Evolutionary conservation across 2,797 vertebrate genomes (phyloP).

Genomic region (Phaenicophaeus curvirostris): DNA sequence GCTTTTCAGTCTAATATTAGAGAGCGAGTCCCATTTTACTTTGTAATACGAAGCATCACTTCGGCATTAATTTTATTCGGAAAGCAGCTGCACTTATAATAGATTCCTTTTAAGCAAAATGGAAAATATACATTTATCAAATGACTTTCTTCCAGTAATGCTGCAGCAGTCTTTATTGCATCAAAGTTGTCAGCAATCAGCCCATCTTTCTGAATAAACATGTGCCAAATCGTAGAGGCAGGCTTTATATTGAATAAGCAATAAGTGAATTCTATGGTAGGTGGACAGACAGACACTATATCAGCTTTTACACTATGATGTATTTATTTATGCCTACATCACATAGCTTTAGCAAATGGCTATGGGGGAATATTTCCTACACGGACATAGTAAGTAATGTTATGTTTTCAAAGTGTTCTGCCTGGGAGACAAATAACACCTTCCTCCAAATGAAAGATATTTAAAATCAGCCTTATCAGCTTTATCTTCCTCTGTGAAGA

Average conservation of each 20-base stretch:
- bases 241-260: conserved; percentile 57
- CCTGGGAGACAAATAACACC: not conserved
- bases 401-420: not conserved
- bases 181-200: conserved; percentile 74
- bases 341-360: not conserved
- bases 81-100: conserved; percentile 79
- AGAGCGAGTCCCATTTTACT: conserved; percentile 78
- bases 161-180: conserved; percentile 70
- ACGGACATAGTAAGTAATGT: not conserved
- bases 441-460: not conserved
- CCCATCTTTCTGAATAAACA: conserved; percentile 65
- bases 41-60: conserved; percentile 76
- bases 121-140: conserved; percentile 80
- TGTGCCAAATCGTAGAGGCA: conserved; percentile 39
- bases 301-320: not conserved
- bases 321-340: conserved; percentile 32
- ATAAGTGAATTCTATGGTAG: conserved; percentile 24
- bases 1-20: conserved; percentile 76
- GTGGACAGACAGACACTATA: conserved; percentile 27
- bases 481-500: not conserved
- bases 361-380: not conserved
- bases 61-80: conserved; percentile 75
- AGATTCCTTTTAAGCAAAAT: conserved; percentile 79
- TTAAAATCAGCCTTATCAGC: not conserved
- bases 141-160: conserved; percentile 74